A percentile compares a stretch with the other conserved stretches of the same genome.
These are phyloP conservation scores for Lamellibrachia satsuma DNA, from an alignment of 2,888 invertebrate species.

Conservation along the genomic window DNA sequence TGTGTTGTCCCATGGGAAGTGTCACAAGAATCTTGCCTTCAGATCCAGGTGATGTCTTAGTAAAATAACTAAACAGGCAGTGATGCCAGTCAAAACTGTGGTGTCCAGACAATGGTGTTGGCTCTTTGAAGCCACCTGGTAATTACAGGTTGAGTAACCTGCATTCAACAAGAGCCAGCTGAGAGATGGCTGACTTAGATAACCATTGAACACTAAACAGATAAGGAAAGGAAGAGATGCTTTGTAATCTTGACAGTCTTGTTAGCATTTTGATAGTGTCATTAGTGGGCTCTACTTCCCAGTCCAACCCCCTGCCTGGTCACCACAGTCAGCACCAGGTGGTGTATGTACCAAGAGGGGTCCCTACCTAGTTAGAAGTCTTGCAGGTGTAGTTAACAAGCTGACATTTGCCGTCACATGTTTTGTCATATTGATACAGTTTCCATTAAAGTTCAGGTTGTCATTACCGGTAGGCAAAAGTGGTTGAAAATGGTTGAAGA, in stretches of 20 bases:
- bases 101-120: not conserved
- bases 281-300: not conserved
- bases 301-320: not conserved
- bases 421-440: not conserved
- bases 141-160: slow-evolving; percentile 1
- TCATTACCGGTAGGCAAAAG: not conserved
- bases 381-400: not conserved
- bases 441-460: not conserved
- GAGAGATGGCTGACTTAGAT: not conserved
- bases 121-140: not conserved
- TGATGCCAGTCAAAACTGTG: not conserved
- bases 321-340: not conserved
- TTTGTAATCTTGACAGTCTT: not conserved
- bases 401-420: not conserved
- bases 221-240: not conserved
- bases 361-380: not conserved
- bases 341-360: not conserved
- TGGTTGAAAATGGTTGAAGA: not conserved
- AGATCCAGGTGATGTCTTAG: not conserved
- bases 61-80: not conserved
- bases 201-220: not conserved
- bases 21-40: not conserved
- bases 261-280: slow-evolving; percentile 9
- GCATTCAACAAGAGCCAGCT: not conserved
- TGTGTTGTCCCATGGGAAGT: not conserved